Base-by-base conservation (phyloP, 2,797 vertebrate species). In the Schizothorax lantsangensis region DNA sequence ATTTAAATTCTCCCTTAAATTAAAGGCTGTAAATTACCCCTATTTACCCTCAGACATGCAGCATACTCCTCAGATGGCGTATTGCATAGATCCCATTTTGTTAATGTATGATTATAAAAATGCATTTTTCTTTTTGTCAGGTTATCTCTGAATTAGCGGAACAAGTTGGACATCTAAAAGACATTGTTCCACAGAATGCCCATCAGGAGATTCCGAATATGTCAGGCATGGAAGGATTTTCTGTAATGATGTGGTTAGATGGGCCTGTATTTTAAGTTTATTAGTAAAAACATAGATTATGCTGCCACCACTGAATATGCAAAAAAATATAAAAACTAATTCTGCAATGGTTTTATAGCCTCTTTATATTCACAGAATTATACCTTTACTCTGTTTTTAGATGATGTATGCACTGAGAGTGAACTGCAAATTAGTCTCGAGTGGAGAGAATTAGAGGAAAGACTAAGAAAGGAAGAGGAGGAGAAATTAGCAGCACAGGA, bases 381-480 rank as follows among this genome's bases (percentile, higher is more conserved):
- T 57, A 52, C 2, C 1, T 85, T 43, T 81, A 38, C 26, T 75
- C 19, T 69, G 40, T 74, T 89, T 87, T 87, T 81, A 93, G 92
- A 86, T 83, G 88, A 95, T 90, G 88, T 86, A 57, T 91, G 92
- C 66, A 2, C 1, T 90, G 93, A 96, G 91, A 89, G 83, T 77
- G 95, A 97, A 89, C 89, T 93, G 86, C 91, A 81, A 30, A 92
- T 94, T 81, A 89, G 84, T 49, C 66, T 84, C 45, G 93, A 95
- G 84, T 89, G 94, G 88, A 92, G 92, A n/a, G 89, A 91, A 23
- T 94, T 95, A 92, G 93, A 95, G 89, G 86, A 92, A 49, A 93
- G 90, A 81, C 90, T 94, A 64, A 92, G 89, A 78, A 93, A 93
- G 15, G 86, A 94, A 57, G 94, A 95, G 91, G 88, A 92, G 71